A percentile compares a stretch with the other conserved stretches of the same genome.
Evolutionary conservation across 2,113 vertebrate species (phyloP).

Genomic region (Pseudorhombus dupliciocellatus): DNA sequence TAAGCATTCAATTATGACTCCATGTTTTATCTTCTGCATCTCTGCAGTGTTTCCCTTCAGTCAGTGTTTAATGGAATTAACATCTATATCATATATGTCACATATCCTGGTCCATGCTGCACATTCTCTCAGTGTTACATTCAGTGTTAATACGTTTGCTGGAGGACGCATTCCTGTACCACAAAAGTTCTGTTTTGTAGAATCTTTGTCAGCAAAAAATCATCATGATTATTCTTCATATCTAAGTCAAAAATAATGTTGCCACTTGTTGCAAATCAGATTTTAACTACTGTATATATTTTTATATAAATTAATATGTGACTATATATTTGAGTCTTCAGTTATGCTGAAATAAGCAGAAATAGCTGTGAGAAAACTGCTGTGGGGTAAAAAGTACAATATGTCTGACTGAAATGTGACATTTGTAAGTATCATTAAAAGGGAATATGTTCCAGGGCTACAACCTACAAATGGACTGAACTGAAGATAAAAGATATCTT

Average conservation of each 20-base stretch:
- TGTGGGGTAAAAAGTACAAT: neutral
- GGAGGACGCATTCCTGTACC: neutral
- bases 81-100: constrained; percentile 20
- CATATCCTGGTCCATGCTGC: neutral
- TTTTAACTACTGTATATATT: neutral
- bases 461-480: too few species aligned
- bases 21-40: constrained; percentile 30
- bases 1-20: constrained; percentile 63
- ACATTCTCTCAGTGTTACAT: constrained; percentile 11
- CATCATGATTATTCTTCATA: neutral
- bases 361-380: neutral
- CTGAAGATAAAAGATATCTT: too few species aligned
- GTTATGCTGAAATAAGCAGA: too few species aligned
- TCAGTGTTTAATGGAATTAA: constrained; percentile 38
- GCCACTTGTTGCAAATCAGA: neutral
- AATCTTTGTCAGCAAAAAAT: neutral
- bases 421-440: neutral
- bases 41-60: constrained; percentile 32
- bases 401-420: neutral
- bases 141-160: constrained; percentile 8
- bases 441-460: neutral
- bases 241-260: neutral
- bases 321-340: neutral
- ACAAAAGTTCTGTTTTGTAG: neutral
- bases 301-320: neutral